Evolutionary conservation across 2,797 vertebrate genomes (phyloP).

Genomic region (Chelmon rostratus): DNA sequence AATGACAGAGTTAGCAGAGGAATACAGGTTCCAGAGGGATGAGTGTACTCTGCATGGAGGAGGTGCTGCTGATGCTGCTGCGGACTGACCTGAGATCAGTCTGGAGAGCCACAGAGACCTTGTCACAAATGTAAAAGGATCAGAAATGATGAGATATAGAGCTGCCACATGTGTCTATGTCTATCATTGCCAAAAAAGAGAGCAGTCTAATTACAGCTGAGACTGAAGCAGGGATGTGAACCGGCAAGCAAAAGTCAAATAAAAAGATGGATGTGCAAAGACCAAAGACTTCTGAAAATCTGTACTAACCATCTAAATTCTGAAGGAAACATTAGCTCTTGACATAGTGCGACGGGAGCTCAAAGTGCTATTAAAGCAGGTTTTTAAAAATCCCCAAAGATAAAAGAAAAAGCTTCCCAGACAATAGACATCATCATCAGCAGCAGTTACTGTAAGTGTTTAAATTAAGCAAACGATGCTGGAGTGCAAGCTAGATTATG

Average conservation of each 20-base stretch:
- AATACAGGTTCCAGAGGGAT: conserved; percentile 69
- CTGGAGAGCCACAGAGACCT: conserved; percentile 1
- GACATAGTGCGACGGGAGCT: not conserved
- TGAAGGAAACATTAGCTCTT: not conserved
- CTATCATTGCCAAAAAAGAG: conserved; percentile 10
- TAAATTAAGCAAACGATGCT: conserved; percentile 36
- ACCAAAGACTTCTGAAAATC: conserved; percentile 16
- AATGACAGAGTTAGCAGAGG: conserved; percentile 80
- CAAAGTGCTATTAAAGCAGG: not conserved
- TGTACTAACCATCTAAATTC: conserved; percentile 10
- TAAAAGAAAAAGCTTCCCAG: not conserved
- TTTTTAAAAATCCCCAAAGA: not conserved
- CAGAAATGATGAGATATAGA: conserved; percentile 24
- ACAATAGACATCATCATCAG: conserved; percentile 41
- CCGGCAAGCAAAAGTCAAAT: conserved; percentile 7
- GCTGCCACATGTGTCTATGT: conserved; percentile 8
- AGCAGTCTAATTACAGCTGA: conserved; percentile 19
- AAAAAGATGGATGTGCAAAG: not conserved
- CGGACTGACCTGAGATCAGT: conserved; percentile 58
- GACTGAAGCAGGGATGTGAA: conserved; percentile 1
- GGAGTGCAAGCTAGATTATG: conserved; percentile 38
- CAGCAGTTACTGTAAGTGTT: conserved; percentile 30
- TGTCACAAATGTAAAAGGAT: conserved; percentile 20
- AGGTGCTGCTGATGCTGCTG: conserved; percentile 42
- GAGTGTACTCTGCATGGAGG: conserved; percentile 60